Conservation (phyloP, 1,140 invertebrate genomes). For the Pogonomyrmex barbatus region DNA sequence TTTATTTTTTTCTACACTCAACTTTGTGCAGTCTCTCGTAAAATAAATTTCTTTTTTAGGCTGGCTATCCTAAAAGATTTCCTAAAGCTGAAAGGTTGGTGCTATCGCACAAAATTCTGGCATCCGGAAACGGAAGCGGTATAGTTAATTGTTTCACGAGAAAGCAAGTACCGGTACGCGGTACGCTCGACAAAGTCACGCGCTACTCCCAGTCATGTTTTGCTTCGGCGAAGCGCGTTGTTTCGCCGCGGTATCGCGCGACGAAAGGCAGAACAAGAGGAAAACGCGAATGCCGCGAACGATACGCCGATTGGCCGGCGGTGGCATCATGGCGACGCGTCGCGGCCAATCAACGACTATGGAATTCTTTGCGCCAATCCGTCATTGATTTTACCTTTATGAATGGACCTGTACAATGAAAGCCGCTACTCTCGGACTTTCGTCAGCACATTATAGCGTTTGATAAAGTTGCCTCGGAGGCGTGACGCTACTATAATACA, state of each 20-base stretch:
- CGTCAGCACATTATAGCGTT: neutral
- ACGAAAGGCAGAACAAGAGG: constrained; percentile 25
- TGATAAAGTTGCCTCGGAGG: constrained; percentile 25
- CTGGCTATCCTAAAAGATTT: neutral
- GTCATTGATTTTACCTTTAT: constrained; percentile 76
- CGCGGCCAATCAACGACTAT: constrained; percentile 52
- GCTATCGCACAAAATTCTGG: constrained; percentile 18
- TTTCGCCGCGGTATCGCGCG: neutral
- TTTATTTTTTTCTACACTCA: neutral
- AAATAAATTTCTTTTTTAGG: neutral
- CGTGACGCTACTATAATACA: neutral
- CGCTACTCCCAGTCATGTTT: neutral
- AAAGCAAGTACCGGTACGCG: neutral
- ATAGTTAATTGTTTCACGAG: constrained; percentile 22
- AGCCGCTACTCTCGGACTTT: constrained; percentile 20
- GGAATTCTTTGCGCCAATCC: constrained; percentile 72
- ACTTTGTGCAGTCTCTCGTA: too few species aligned
- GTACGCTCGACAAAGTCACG: constrained; percentile 6
- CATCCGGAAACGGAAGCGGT: constrained; percentile 22
- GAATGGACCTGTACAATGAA: constrained; percentile 69
- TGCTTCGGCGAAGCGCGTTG: constrained; percentile 16
- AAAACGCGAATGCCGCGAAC: constrained; percentile 19
- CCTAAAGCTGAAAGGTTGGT: neutral
- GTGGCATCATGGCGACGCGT: constrained; percentile 66
- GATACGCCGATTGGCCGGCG: constrained; percentile 57